Conservation (phyloP, 2,888 invertebrate genomes). For the Alentia gelatinosa region DNA sequence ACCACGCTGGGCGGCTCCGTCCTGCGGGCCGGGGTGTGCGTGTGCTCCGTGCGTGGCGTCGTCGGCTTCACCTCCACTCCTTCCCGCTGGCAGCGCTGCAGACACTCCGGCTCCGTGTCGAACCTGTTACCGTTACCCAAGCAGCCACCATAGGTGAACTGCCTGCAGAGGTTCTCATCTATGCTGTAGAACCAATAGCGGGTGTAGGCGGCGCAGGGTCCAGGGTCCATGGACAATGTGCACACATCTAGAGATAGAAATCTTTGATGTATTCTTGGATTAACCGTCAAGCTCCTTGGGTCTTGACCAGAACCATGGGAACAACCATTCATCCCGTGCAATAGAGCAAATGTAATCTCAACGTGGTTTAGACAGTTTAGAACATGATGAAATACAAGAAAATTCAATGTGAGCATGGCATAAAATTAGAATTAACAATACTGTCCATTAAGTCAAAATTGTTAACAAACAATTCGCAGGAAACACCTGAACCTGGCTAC, state of each 20-base stretch:
- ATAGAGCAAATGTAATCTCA: too few relatives aligned
- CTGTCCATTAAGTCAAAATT: too few relatives aligned
- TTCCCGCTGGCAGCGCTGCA: neutral
- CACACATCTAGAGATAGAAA: slow-evolving; percentile 83
- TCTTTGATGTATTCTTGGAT: too few relatives aligned
- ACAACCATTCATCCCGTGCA: too few relatives aligned
- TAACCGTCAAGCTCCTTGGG: too few relatives aligned
- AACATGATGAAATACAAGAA: too few relatives aligned
- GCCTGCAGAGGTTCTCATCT: slow-evolving; percentile 85
- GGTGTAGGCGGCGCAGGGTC: slow-evolving; percentile 81
- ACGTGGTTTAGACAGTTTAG: too few relatives aligned
- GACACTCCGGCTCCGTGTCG: slow-evolving; percentile 90
- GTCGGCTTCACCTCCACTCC: neutral
- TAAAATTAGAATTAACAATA: too few relatives aligned
- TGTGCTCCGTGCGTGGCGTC: neutral
- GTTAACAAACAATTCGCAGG: too few relatives aligned
- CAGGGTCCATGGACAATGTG: slow-evolving; percentile 87
- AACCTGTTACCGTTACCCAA: slow-evolving; percentile 83
- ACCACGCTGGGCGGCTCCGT: neutral
- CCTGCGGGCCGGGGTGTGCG: neutral
- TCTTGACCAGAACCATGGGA: too few relatives aligned
- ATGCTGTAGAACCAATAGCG: slow-evolving; percentile 75
- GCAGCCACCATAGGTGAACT: slow-evolving; percentile 86
- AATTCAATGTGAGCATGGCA: too few relatives aligned
- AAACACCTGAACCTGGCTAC: too few relatives aligned